Evolutionary conservation across 2,797 vertebrate species (phyloP).

Genomic region (Sebastiscus tertius): DNA sequence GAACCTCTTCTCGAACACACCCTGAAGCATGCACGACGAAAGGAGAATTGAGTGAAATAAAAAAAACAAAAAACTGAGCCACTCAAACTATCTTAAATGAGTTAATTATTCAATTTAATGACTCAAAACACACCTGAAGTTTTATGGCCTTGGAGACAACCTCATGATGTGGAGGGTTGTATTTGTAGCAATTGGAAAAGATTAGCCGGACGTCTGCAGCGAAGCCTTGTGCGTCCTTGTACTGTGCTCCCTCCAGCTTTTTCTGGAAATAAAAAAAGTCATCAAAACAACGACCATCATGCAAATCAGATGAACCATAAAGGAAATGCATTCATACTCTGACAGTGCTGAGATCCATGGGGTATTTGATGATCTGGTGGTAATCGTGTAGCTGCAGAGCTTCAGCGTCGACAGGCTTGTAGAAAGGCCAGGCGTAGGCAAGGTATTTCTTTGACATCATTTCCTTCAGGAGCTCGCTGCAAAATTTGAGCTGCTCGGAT

Average conservation of each 20-base stretch:
- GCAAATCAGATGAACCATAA: not conserved
- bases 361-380: conserved; percentile 96
- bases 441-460: conserved; percentile 94
- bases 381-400: conserved; percentile 95
- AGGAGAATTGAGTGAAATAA: not conserved
- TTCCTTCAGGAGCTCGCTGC: conserved; percentile 91
- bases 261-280: conserved; percentile 81
- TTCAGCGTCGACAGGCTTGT: conserved; percentile 91
- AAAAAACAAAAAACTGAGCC: not conserved
- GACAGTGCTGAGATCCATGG: conserved; percentile 97
- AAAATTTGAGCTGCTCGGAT: conserved; percentile 89
- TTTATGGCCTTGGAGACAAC: conserved; percentile 92
- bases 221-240: conserved; percentile 90
- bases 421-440: conserved; percentile 96
- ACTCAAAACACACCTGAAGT: conserved; percentile 87
- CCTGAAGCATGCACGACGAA: conserved; percentile 71
- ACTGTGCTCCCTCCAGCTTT: conserved; percentile 93
- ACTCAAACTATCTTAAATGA: accelerated
- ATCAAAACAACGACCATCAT: not conserved
- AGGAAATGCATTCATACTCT: conserved; percentile 80
- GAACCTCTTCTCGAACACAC: conserved; percentile 95
- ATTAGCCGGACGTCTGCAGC: conserved; percentile 94
- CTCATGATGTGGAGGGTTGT: conserved; percentile 92
- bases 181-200: conserved; percentile 99
- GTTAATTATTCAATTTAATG: not conserved